Percentiles rank a stretch among this genome's conserved stretches.
These are phyloP conservation scores for Pluvialis apricaria DNA, from an alignment of 2,113 vertebrate genomes.

Conservation along the genomic window DNA sequence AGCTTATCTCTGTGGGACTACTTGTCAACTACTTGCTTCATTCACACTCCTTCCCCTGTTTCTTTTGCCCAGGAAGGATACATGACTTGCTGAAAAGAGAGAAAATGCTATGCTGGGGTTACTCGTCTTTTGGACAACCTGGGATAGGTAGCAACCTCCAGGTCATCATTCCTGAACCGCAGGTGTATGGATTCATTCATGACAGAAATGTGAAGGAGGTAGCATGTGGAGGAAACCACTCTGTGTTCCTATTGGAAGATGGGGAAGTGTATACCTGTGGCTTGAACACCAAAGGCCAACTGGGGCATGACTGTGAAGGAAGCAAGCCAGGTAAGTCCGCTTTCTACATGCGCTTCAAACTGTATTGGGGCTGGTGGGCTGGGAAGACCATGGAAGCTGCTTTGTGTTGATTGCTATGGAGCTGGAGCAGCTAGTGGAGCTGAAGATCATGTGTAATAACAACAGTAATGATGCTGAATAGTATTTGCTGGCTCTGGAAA, in stretches of 20 bases:
- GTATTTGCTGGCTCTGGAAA: neutral
- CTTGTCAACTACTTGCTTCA: neutral
- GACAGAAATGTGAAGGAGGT: constrained; percentile 85
- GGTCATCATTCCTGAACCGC: constrained; percentile 81
- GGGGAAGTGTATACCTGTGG: constrained; percentile 94
- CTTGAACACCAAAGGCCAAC: constrained; percentile 89
- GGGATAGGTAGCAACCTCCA: constrained; percentile 78
- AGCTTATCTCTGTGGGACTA: neutral
- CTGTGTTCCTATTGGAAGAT: constrained; percentile 88
- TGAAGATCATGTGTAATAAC: neutral
- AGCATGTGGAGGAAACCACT: constrained; percentile 88
- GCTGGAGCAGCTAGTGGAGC: neutral
- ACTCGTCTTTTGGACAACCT: constrained; percentile 87
- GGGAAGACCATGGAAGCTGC: neutral
- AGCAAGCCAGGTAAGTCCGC: constrained; percentile 81
- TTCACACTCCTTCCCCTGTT: neutral
- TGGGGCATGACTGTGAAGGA: constrained; percentile 87
- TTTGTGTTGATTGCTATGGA: neutral
- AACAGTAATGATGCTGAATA: neutral
- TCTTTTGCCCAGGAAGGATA: constrained; percentile 31
- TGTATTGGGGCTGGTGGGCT: neutral
- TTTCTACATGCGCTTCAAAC: neutral
- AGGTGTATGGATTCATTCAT: constrained; percentile 77
- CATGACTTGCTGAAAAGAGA: constrained; percentile 75
- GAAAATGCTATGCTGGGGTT: constrained; percentile 96